Evolutionary conservation across 1,140 invertebrate species (phyloP).

Genomic region (Bombus balteatus): DNA sequence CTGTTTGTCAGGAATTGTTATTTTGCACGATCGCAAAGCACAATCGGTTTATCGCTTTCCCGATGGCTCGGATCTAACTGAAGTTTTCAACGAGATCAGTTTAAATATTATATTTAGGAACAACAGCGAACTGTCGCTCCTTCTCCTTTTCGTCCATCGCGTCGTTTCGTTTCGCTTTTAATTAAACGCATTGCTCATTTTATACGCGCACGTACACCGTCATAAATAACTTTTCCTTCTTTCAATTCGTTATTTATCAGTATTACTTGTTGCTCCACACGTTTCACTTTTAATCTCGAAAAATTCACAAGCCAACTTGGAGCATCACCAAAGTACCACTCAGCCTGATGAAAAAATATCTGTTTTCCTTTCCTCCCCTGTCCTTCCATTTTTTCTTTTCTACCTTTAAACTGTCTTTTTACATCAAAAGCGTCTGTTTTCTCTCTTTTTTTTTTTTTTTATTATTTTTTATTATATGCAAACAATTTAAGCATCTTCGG

Average conservation of each 20-base stretch:
- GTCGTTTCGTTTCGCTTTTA: neutral
- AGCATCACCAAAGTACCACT: constrained; percentile 3
- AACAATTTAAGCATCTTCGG: neutral
- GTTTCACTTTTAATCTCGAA: constrained; percentile 16
- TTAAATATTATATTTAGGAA: too few species aligned
- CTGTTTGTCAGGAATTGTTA: too few species aligned
- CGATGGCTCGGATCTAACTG: too few species aligned
- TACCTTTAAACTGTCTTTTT: neutral
- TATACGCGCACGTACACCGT: neutral
- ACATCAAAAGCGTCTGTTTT: too few species aligned
- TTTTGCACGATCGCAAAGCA: too few species aligned
- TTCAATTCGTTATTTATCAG: constrained; percentile 3
- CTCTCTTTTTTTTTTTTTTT: too few species aligned
- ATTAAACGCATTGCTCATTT: neutral
- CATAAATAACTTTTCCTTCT: neutral
- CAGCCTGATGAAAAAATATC: constrained; percentile 28
- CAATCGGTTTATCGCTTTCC: too few species aligned
- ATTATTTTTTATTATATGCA: neutral
- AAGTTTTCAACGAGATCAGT: too few species aligned
- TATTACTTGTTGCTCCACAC: constrained; percentile 16
- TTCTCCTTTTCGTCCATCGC: neutral
- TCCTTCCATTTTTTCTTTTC: neutral
- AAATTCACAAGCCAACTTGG: constrained; percentile 9
- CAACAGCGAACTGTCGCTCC: too few species aligned
- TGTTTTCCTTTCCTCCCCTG: too few species aligned